Percentiles rank a stretch among this genome's conserved stretches.
Conservation (phyloP, 2,797 vertebrate species). For the Enteromius viviparus region DNA sequence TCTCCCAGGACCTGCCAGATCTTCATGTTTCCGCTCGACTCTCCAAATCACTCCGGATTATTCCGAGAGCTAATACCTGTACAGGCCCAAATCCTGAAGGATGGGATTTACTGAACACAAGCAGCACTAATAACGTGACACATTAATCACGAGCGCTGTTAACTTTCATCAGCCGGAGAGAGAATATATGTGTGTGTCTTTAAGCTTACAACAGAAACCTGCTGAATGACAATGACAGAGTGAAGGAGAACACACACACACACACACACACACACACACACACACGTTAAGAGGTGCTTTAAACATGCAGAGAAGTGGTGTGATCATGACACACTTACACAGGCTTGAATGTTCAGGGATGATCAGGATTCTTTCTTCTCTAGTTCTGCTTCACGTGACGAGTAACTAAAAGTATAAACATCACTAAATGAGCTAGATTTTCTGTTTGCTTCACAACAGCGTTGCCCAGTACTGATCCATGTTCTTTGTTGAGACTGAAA, state of each 20-base stretch:
- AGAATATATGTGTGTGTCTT: conserved; percentile 66
- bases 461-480: not conserved
- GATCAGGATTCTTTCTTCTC: conserved; percentile 46
- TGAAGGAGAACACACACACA: conserved; percentile 54
- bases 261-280: conserved; percentile 8
- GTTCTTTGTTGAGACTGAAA: not conserved
- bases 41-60: conserved; percentile 96
- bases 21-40: conserved; percentile 84
- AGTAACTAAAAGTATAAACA: not conserved
- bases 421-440: not conserved
- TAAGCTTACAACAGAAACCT: conserved; percentile 68
- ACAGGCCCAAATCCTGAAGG: conserved; percentile 98
- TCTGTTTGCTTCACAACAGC: not conserved
- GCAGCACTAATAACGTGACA: conserved; percentile 94
- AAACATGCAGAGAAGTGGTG: not conserved
- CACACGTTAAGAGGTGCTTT: conserved; percentile 2
- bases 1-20: conserved; percentile 91
- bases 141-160: conserved; percentile 85
- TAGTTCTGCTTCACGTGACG: not conserved
- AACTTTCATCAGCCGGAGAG: conserved; percentile 72
- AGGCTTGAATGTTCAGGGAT: conserved; percentile 23
- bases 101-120: conserved; percentile 97
- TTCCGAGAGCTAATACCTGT: conserved; percentile 98
- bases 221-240: conserved; percentile 77
- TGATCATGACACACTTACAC: conserved; percentile 52